Evolutionary conservation across 2,888 invertebrate species (phyloP).

Genomic region (Drosophila pseudotakahashii): DNA sequence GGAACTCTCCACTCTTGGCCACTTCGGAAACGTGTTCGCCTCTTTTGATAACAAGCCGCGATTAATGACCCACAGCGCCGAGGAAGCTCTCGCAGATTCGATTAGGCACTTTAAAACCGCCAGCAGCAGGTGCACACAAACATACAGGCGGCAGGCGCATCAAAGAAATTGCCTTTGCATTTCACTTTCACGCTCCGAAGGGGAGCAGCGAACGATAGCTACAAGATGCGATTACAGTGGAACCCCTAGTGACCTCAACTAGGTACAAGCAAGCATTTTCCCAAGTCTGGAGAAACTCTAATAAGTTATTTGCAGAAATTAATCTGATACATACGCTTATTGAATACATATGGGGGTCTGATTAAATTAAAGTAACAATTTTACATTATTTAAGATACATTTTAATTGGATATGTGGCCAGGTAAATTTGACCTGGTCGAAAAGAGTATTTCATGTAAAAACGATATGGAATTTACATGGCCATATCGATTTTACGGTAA

Average conservation of each 20-base stretch:
- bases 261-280: background rate
- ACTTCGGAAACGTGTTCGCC: conserved; percentile 33
- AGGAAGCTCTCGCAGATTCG: conserved; percentile 35
- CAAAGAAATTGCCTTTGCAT: conserved; percentile 48
- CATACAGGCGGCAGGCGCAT: conserved; percentile 1
- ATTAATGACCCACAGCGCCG: conserved; percentile 39
- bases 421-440: too few species aligned
- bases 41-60: conserved; percentile 41
- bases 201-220: conserved; percentile 26
- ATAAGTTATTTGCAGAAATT: too few species aligned
- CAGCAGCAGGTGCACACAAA: conserved; percentile 20
- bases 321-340: too few species aligned
- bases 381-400: too few species aligned
- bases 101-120: conserved; percentile 26
- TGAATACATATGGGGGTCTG: too few species aligned
- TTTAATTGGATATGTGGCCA: too few species aligned
- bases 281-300: background rate
- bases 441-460: too few species aligned
- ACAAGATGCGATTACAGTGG: conserved; percentile 13
- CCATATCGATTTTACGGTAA: too few species aligned
- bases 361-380: too few species aligned
- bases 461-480: too few species aligned
- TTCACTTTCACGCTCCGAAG: conserved; percentile 54
- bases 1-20: conserved; percentile 11
- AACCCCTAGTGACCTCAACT: background rate